Conservation (phyloP, 2,113 vertebrate species). For the Otus sunia region DNA sequence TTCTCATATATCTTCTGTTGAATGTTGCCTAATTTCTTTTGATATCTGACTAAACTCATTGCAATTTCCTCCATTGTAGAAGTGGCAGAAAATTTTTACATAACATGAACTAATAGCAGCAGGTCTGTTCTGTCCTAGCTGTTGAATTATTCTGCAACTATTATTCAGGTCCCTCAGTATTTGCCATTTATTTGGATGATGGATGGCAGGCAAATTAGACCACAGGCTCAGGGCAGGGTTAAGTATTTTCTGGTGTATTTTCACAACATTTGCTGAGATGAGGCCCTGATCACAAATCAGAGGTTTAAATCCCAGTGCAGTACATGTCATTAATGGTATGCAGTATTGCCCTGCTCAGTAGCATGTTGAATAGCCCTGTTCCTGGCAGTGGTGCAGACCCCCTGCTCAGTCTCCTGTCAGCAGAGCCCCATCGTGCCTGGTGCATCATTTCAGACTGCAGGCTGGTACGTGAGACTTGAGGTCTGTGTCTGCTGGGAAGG, state of each 20-base stretch:
- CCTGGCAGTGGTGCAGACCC: background rate
- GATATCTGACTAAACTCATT: conserved; percentile 47
- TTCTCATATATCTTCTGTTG: background rate
- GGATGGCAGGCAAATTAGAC: background rate
- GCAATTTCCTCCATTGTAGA: background rate
- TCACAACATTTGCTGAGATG: background rate
- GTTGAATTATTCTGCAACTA: background rate
- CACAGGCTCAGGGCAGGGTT: background rate
- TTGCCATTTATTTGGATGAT: conserved; percentile 2
- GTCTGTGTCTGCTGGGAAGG: background rate
- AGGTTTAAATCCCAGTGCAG: background rate
- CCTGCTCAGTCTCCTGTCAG: background rate
- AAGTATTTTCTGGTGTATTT: background rate
- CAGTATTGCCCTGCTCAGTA: background rate
- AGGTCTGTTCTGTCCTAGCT: background rate
- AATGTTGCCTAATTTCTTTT: conserved; percentile 24
- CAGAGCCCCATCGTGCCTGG: fast-evolving
- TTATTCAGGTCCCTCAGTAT: background rate
- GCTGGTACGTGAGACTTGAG: background rate
- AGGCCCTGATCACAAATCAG: background rate
- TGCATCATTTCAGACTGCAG: background rate
- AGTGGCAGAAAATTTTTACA: background rate
- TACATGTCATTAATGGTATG: background rate
- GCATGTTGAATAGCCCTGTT: background rate
- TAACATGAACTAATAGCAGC: conserved; percentile 6